These are phyloP conservation scores for Pseudomugil gertrudae DNA, from an alignment of 2,797 vertebrate species.

Conservation along the genomic window DNA sequence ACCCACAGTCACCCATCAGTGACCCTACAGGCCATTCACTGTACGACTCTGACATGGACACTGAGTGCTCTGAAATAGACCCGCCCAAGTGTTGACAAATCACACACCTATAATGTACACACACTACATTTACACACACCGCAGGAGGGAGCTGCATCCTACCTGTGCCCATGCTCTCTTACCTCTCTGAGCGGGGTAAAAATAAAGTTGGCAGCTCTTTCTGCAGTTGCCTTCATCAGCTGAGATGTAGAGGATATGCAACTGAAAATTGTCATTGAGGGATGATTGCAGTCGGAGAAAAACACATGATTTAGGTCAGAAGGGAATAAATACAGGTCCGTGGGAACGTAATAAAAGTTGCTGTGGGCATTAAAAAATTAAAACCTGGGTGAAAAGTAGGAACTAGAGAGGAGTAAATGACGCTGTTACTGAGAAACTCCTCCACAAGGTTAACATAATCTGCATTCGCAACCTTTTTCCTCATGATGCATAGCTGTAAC, in stretches of 20 bases:
- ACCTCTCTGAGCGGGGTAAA: constrained; percentile 38
- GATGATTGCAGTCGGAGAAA: neutral
- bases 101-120: constrained; percentile 9
- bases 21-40: constrained; percentile 95
- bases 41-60: constrained; percentile 97
- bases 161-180: constrained; percentile 32
- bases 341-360: neutral
- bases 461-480: constrained; percentile 39
- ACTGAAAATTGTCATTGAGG: constrained; percentile 32
- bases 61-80: constrained; percentile 92
- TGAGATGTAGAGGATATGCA: constrained; percentile 15
- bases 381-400: constrained; percentile 5
- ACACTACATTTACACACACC: constrained; percentile 27
- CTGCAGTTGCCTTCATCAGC: constrained; percentile 17
- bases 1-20: constrained; percentile 86
- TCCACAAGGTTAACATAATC: constrained; percentile 43
- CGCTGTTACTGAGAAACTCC: constrained; percentile 74
- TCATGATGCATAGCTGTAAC: constrained; percentile 27
- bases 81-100: constrained; percentile 85
- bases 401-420: constrained; percentile 72
- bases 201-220: constrained; percentile 16
- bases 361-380: neutral
- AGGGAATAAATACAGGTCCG: neutral
- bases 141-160: constrained; percentile 30
- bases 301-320: neutral